Evolutionary conservation across 2,113 vertebrate species (phyloP).

Genomic region (Scopus umbretta): DNA sequence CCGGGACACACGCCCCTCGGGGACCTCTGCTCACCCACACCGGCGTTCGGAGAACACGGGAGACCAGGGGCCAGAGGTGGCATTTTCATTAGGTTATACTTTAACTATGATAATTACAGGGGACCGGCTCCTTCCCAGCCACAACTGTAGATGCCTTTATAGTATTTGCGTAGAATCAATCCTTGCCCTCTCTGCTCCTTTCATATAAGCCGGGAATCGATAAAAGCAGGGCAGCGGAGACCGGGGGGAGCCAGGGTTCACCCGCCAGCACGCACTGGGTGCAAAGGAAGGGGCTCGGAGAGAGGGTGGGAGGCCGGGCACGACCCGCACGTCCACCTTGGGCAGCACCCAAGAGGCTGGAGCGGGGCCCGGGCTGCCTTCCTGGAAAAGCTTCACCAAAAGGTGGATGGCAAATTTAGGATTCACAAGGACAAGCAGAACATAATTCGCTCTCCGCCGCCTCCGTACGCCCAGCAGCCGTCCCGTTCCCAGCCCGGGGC

Average conservation of each 20-base stretch:
- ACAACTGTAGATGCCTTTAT: not conserved
- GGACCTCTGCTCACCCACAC: not conserved
- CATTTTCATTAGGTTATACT: not conserved
- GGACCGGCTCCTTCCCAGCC: not conserved
- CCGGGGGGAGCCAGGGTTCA: not conserved
- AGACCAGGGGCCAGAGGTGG: not conserved
- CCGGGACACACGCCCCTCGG: not conserved
- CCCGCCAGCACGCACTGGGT: rapidly evolving
- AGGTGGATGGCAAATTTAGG: not conserved
- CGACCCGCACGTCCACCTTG: not conserved
- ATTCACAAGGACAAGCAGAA: not conserved
- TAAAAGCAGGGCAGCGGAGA: not conserved
- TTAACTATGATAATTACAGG: not conserved
- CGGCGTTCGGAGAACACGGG: rapidly evolving
- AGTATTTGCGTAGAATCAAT: not conserved
- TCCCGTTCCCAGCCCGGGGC: rapidly evolving
- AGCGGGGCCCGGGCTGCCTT: not conserved
- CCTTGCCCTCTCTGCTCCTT: not conserved
- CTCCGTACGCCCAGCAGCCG: rapidly evolving
- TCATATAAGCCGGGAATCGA: not conserved
- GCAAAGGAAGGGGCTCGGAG: not conserved
- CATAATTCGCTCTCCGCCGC: rapidly evolving
- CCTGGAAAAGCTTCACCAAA: not conserved
- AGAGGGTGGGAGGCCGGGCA: not conserved
- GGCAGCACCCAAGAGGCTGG: not conserved